Evolutionary conservation across 2,797 vertebrate species (phyloP), one percentile per base, ranked within the genome.

Genomic region (Notamacropus eugenii): DNA sequence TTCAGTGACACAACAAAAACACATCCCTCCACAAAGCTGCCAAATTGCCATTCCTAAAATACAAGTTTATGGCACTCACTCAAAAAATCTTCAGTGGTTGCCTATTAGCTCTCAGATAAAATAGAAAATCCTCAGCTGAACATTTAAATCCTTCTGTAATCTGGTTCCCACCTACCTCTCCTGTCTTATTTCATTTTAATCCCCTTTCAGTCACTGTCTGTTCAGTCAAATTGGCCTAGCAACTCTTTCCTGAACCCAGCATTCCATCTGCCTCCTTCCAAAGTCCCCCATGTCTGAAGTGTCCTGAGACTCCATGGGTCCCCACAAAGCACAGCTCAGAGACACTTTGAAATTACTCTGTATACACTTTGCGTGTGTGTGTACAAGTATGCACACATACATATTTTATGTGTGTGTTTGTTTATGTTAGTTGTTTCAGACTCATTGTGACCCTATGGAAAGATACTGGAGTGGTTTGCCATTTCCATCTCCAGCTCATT

Each of bases 1-100:
- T 67, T 87, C 40, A 97, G 93, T 46, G 92, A 94, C 95, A 91
- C 94, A 67, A n/a, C 50, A 40, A 50, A 87, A 87, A 50, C 74
- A 40, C 34, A 22, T 74, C 34, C 34, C 14, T 50, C 24, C 40
- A 87, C 74, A 87, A 87, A 16, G 94, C 90, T 62, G n/a, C 62
- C 40, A 87, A 87, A 87, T 50, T 87, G 74, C 11, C 40, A 87
- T 87, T 46, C 74, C 74, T 87, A 87, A 87, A 87, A 87, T 87
- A 50, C 74, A 87, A 46, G 40, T 87, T 50, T 46, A 87, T 87
- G 74, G 46, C 74, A 87, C 74, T 87, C 40, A 82, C 40, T 87
- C 74, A 87, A 50, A 50, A 50, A 87, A 87, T 87, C 74, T 87
- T 46, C 40, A 87, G 40, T 50, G 24, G 10, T 24, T 87, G 50